Evolutionary conservation across 2,888 invertebrate species (phyloP).

Genomic region (Steromphala cineraria): DNA sequence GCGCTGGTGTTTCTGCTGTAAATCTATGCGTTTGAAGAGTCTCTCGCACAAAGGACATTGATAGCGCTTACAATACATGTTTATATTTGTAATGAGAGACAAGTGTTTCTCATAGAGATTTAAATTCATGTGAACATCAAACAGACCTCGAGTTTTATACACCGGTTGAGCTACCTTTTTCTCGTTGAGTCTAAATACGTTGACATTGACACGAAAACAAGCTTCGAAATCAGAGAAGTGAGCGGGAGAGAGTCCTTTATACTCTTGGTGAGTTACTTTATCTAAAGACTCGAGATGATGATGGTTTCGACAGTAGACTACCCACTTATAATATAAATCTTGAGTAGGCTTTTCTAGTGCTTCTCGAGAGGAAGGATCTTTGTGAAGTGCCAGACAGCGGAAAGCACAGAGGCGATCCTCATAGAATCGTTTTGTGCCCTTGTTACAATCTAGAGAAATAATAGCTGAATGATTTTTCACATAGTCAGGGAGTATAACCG

Average conservation of each 20-base stretch:
- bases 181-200: background rate
- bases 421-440: background rate
- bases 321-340: background rate
- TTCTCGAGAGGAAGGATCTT: background rate
- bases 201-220: background rate
- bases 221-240: background rate
- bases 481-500: background rate
- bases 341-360: background rate
- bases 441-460: background rate
- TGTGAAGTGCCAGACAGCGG: background rate
- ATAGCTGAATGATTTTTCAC: background rate
- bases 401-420: background rate
- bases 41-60: too few species aligned
- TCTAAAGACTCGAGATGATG: background rate
- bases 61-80: too few species aligned
- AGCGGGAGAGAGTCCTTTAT: background rate
- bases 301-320: background rate
- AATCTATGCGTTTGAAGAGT: too few species aligned
- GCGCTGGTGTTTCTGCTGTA: too few species aligned
- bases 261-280: background rate
- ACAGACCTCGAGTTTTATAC: background rate
- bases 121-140: background rate
- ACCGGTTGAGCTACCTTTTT: background rate
- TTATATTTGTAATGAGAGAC: background rate
- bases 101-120: background rate